These are phyloP conservation scores for Myoxocephalus aenaeus DNA, from an alignment of 2,797 vertebrate genomes.

Conservation along the genomic window DNA sequence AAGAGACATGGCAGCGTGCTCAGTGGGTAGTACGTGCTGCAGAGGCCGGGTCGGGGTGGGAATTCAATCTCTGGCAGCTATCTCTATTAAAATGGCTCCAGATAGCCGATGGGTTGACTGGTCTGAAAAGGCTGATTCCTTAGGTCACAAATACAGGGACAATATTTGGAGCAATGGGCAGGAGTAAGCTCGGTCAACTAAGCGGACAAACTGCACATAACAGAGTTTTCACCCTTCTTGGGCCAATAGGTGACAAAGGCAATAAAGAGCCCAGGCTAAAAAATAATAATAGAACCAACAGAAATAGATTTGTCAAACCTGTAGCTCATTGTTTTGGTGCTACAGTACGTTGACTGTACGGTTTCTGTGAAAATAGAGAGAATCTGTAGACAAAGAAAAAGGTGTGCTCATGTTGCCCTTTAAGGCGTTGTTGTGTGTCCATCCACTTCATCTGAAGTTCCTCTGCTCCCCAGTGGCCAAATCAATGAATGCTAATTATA, in stretches of 20 bases:
- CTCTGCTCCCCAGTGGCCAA: too few species aligned
- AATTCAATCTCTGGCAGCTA: slow-evolving; percentile 54
- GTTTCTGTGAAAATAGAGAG: too few species aligned
- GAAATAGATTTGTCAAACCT: too few species aligned
- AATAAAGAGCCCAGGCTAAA: background rate
- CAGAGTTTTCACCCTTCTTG: background rate
- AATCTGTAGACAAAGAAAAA: background rate
- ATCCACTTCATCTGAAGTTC: background rate
- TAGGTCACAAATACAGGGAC: background rate
- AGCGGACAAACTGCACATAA: background rate
- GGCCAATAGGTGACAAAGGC: background rate
- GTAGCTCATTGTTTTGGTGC: too few species aligned
- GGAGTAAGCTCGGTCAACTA: background rate
- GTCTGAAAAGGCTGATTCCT: slow-evolving; percentile 7
- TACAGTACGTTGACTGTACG: too few species aligned
- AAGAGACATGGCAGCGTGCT: slow-evolving; percentile 38
- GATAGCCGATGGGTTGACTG: slow-evolving; percentile 3
- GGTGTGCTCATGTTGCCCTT: too few species aligned
- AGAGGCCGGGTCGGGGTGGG: slow-evolving; percentile 33
- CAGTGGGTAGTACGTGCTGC: slow-evolving; percentile 42
- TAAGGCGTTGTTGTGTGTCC: too few species aligned
- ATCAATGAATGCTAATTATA: too few species aligned
- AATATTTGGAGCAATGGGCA: background rate
- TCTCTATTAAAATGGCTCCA: slow-evolving; percentile 63
- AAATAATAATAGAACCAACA: too few species aligned